Evolutionary conservation across 2,113 vertebrate species (phyloP), one percentile per base, ranked within the genome.

Genomic region (Calyptommatus sinebrachiatus): DNA sequence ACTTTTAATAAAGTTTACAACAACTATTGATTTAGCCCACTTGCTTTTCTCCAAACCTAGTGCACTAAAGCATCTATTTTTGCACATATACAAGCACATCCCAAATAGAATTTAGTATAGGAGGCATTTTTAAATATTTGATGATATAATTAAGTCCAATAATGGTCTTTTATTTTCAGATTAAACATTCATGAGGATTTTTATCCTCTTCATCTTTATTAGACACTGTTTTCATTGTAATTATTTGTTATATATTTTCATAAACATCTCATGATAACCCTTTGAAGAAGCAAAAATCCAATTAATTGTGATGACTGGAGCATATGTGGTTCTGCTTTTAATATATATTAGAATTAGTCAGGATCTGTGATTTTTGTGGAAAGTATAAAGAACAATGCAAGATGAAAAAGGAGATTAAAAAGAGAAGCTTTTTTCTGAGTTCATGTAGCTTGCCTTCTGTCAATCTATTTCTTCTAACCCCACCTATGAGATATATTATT

Each of bases 121-220:
- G 69, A 85, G 31, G 53, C 80, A 80, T 72, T 66, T 91, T 90
- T 91, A 92, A 94, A 93, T 92, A 92, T 91, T 93, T 92, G 83
- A 91, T 91, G 62, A 90, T 88, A 87, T 81, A 88, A 84, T 91
- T 91, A 91, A 84, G 73, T 76, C 79, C 86, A 71, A 88, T 92
- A 91, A 87, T 84, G 81, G 83, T 82, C 67, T 86, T 86, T 89
- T 89, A 87, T 91, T 93, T 93, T 89, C 77, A 85, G 75, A 89
- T 91, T 90, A 91, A 74, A 93, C 81, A 91, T 91, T 88, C 80
- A 92, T 89, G 89, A 76, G 80, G 60, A 78, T 69, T 87, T 89
- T 86, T 61, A 90, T 85, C 65, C 45, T 78, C 91, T 91, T 91
- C 73, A 87, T 89, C 86, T 90, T 91, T 89, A 89, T 92, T 92